phyloP scores from a whole-genome alignment of 1,140 invertebrate species.

The Kradibia gibbosae region DNA sequence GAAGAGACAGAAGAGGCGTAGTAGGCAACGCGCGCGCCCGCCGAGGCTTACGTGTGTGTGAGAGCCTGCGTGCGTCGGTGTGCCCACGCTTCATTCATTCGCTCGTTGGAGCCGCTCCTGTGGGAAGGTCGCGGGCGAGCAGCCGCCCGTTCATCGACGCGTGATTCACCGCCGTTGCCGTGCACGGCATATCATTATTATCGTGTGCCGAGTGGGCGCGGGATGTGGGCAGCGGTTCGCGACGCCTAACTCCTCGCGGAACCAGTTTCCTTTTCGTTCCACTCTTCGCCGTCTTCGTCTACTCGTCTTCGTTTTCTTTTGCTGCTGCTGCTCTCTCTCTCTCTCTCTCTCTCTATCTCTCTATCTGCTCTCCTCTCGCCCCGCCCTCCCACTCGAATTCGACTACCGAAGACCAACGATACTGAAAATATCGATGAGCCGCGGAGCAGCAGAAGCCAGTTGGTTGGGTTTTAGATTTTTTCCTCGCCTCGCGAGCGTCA shows the following conservation, averaged over 20 bases:
- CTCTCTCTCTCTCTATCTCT: too few relatives aligned
- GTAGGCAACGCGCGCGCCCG: not conserved
- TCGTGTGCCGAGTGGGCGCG: not conserved
- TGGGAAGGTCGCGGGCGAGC: constrained; percentile 32
- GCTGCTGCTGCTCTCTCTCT: too few relatives aligned
- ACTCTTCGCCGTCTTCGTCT: too few relatives aligned
- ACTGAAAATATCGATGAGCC: too few relatives aligned
- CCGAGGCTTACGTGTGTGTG: not conserved
- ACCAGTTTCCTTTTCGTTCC: too few relatives aligned
- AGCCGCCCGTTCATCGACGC: constrained; percentile 40
- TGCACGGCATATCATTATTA: constrained; percentile 19
- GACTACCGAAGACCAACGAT: too few relatives aligned
- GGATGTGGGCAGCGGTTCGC: not conserved
- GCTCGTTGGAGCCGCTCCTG: constrained; percentile 13
- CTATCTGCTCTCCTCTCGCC: too few relatives aligned
- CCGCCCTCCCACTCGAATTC: too few relatives aligned
- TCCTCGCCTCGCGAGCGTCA: too few relatives aligned
- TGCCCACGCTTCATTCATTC: constrained; percentile 36
- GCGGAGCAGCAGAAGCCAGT: too few relatives aligned
- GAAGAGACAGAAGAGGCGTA: not conserved
- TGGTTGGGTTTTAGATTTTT: too few relatives aligned
- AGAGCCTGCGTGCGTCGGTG: not conserved
- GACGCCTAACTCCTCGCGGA: not conserved
- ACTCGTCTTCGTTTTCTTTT: too few relatives aligned
- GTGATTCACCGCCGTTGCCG: constrained; percentile 26